Evolutionary conservation across 2,113 vertebrate species (phyloP), one percentile per base, ranked within the genome.

Genomic region (Pangasianodon gigas): DNA sequence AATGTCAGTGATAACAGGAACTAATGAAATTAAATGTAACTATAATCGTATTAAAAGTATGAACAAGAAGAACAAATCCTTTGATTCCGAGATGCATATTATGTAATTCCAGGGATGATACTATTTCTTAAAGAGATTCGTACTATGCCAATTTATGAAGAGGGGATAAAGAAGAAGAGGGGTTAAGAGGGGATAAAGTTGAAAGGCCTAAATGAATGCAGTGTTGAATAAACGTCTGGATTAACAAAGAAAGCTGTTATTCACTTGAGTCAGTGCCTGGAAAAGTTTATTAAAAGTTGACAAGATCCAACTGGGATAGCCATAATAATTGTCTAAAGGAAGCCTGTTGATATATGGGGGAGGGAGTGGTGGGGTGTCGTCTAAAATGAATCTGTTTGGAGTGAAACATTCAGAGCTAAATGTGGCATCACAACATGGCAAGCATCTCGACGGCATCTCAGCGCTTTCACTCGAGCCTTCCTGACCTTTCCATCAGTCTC

Each of bases 401-500:
- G 86, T 56, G 69, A 51, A 85, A 74, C 19, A 84, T 81, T 56
- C 19, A 10, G 56, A 79, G 84, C 37, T 90, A 81, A 77, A 65
- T 80, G 84, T 52, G 37, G 48, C 54, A 58, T 7, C 65, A 44
- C 26, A 29, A 37, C 54, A 14, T 83, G 54, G 8, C 54, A 19
- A 90, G 79, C 44, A 32, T 87, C 80, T 71, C 32, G 81, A 26
- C 19, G 32, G 32, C 56, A 60, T 84, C 81, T 44, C 54, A 0
- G 24, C 62, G 37, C 56, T 86, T 86, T 82, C 51, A 80, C 87
- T 87, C 32, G 7, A 92, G 48, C 69, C 44, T 87, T 75, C 41
- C 82, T 90, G 91, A 90, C 84, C 90, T 90, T 90, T 92, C 87
- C 84, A 52, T 92, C 87, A 60, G 51, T 90, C 82, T 88, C 90